Evolutionary conservation across 2,888 invertebrate genomes (phyloP), one percentile per base, ranked within the genome.

Genomic region (Blastobasis lacticolella): DNA sequence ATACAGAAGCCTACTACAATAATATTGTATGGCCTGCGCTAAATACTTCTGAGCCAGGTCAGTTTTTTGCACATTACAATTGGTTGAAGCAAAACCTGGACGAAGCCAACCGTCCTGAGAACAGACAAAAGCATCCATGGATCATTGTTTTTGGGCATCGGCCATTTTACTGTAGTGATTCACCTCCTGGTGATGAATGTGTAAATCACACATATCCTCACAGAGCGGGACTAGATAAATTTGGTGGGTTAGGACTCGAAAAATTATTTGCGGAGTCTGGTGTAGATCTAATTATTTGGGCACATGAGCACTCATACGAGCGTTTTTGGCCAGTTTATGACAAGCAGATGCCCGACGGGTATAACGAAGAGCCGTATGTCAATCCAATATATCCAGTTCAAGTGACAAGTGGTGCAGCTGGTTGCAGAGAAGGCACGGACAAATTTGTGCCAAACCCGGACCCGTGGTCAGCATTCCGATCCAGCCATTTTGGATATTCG

Each of bases 241-340:
- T n/a, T 10, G 42, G 42, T 10, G 42, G 42, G 8, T 42, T n/a
- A 62, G 64, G 91, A 0, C 75, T 97, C 50, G 97, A 97, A 77
- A 87, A 93, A 49, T 75, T 97, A 38, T 93, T 97, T 63, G 93
- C 93, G 69, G 89, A 94, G 57, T 91, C 95, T 70, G 95, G 95
- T 45, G 97, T 97, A 0, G 97, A 97, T 81, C 76, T 97, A 46
- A 91, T 92, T 66, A 89, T 97, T 52, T 97, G 95, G 94, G 97
- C 96, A 0, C 97, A 97, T 70, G 97, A 97, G 74, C 97, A 97
- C 79, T 94, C 94, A 8, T 97, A 97, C 71, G 97, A 97, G 77
- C 86, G 97, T 48, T 78, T 96, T 58, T 97, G 94, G 93, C 97
- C 97, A 0, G 89, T 97, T 58, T 97, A 94, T 74, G 90, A 97